phyloP scores from a whole-genome alignment of 1,140 invertebrate species.

The Chrysopa pallens region DNA sequence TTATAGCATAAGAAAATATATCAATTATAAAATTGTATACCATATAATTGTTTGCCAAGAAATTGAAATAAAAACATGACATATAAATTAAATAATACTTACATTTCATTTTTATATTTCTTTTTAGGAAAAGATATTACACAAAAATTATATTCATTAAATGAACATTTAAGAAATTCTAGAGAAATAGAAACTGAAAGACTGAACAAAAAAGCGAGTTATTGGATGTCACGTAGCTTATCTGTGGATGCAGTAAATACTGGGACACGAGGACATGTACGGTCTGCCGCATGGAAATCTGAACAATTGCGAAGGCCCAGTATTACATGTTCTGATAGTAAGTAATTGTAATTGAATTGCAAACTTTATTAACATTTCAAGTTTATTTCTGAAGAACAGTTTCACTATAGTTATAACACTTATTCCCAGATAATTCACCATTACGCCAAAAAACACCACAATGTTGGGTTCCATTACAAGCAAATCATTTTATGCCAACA shows the following conservation, averaged over 20 bases:
- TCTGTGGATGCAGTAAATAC: constrained; percentile 66
- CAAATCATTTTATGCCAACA: constrained; percentile 24
- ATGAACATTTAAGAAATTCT: constrained; percentile 41
- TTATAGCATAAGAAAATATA: too few species aligned
- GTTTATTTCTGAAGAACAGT: too few species aligned
- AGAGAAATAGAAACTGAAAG: constrained; percentile 26
- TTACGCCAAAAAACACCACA: constrained; percentile 13
- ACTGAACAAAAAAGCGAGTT: constrained; percentile 20
- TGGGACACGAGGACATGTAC: constrained; percentile 47
- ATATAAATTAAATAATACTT: background rate
- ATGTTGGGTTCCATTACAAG: constrained; percentile 26
- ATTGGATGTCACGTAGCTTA: constrained; percentile 38
- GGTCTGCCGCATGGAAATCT: constrained; percentile 28
- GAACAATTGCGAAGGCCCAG: background rate
- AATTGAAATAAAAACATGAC: too few species aligned
- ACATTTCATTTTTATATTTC: background rate
- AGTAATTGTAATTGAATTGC: too few species aligned
- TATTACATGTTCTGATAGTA: background rate
- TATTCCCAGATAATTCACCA: constrained; percentile 13
- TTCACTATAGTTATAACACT: too few species aligned
- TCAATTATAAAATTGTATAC: too few species aligned
- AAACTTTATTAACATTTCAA: too few species aligned
- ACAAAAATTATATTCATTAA: constrained; percentile 64
- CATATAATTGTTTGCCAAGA: too few species aligned
- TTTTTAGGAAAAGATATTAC: constrained; percentile 62